These are phyloP conservation scores for Piscicola geometra DNA, from an alignment of 2,888 invertebrate species.

Conservation along the genomic window DNA sequence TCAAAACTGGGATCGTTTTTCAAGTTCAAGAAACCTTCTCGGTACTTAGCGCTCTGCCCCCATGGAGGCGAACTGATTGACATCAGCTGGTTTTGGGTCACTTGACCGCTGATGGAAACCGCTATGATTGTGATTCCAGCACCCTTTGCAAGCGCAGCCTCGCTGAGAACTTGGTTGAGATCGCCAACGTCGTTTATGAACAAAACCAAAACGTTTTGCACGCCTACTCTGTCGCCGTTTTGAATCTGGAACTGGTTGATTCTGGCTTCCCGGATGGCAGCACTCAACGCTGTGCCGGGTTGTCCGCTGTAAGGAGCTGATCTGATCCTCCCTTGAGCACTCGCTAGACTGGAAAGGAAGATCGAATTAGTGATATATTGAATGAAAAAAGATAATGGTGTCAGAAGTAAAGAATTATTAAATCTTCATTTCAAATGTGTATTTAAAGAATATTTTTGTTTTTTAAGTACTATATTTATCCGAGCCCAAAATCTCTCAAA, in stretches of 20 bases:
- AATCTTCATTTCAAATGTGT: no score
- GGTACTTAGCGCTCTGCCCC: slow-evolving; percentile 15
- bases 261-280: slow-evolving; percentile 27
- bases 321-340: slow-evolving; percentile 1
- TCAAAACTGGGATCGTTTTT: slow-evolving; percentile 10
- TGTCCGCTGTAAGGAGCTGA: slow-evolving; percentile 14
- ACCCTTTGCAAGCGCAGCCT: slow-evolving; percentile 10
- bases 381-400: no score
- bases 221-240: slow-evolving; percentile 30
- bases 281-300: not conserved
- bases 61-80: slow-evolving; percentile 26
- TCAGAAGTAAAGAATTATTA: no score
- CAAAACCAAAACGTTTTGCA: slow-evolving; percentile 33
- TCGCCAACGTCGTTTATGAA: slow-evolving; percentile 27
- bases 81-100: not conserved
- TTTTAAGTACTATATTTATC: no score
- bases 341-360: not conserved
- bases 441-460: not conserved
- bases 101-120: slow-evolving; percentile 20
- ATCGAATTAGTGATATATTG: no score
- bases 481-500: not conserved
- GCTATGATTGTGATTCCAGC: slow-evolving; percentile 28
- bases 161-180: not conserved
- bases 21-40: not conserved
- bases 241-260: slow-evolving; percentile 18